phyloP scores from a whole-genome alignment of 2,797 vertebrate species.

The Mus minutoides region DNA sequence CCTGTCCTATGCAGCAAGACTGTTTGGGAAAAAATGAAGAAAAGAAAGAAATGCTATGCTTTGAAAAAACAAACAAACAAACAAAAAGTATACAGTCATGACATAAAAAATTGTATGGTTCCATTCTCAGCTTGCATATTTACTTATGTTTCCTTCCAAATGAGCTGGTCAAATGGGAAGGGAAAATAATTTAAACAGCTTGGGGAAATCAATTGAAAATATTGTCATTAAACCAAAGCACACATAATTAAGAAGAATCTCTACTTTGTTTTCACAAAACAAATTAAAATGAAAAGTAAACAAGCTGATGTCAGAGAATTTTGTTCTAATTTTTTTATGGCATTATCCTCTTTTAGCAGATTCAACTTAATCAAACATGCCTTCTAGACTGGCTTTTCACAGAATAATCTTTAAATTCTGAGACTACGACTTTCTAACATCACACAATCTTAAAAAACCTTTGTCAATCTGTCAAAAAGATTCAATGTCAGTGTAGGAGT shows the following conservation, averaged over 20 bases:
- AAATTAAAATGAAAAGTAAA: constrained; percentile 57
- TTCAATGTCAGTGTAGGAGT: neutral
- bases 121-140: neutral
- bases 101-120: neutral
- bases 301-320: neutral
- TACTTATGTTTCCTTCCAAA: constrained; percentile 45
- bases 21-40: neutral
- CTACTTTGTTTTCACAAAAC: constrained; percentile 57
- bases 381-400: neutral
- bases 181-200: constrained; percentile 43
- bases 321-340: constrained; percentile 21
- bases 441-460: constrained; percentile 16
- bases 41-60: neutral
- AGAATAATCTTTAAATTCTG: constrained; percentile 6
- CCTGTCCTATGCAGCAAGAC: too few species aligned
- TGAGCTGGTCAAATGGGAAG: neutral
- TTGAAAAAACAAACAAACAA: too few species aligned
- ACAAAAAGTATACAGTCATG: neutral
- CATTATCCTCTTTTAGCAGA: constrained; percentile 30
- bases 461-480: constrained; percentile 9
- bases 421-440: neutral
- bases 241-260: constrained; percentile 40
- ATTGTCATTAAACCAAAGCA: constrained; percentile 25
- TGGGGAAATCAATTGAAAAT: constrained; percentile 48
- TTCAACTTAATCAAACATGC: constrained; percentile 13